Base-by-base conservation (phyloP, 1,140 invertebrate genomes). In the Oryctes rhinoceros region DNA sequence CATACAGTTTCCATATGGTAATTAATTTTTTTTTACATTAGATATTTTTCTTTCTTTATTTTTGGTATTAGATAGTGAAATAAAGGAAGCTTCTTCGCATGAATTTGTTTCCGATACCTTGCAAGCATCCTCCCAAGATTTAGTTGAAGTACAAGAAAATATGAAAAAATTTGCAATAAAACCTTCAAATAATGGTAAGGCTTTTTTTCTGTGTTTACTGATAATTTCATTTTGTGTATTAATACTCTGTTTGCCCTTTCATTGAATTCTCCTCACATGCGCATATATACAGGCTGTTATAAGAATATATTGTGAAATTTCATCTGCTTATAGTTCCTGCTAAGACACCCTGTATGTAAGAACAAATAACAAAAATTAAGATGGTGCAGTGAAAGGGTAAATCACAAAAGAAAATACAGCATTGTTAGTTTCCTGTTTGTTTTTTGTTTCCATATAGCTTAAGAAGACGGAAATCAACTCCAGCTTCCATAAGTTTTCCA, bases 31-130 rank as follows among this genome's bases (percentile, higher is more conserved):
- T 76, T n/a, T 13, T 44, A 13, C 18, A 39, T 76, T 74, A 20
- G 79, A 67, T 76, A 83, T 84, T 78, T 81, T 79, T 82, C 24
- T 81, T 67, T 82, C 84, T 85, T 83, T 76, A 82, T 82, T 82
- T 84, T 81, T 79, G 80, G 81, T 78, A 83, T 80, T 84, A 83
- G 83, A 84, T 83, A 84, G 79, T 79, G 74, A 77, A 82, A 78
- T 84, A 80, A 84, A 86, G 81, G 79, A 83, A 67, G 24, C 13
- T 53, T 81, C 81, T 65, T 37, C 79, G 83, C 86, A 85, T 83
- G 93, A 93, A 86, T 93, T 93, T 89, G 90, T 94, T 83, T 93
- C 92, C 81, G 93, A 94, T 87, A 90, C 90, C 81, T 91, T 92
- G 85, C 90, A 90, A 87, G 89, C 90, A 48, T 89, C 89, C 80